phyloP scores from a whole-genome alignment of 2,113 vertebrate species.

The Columbina picui region DNA sequence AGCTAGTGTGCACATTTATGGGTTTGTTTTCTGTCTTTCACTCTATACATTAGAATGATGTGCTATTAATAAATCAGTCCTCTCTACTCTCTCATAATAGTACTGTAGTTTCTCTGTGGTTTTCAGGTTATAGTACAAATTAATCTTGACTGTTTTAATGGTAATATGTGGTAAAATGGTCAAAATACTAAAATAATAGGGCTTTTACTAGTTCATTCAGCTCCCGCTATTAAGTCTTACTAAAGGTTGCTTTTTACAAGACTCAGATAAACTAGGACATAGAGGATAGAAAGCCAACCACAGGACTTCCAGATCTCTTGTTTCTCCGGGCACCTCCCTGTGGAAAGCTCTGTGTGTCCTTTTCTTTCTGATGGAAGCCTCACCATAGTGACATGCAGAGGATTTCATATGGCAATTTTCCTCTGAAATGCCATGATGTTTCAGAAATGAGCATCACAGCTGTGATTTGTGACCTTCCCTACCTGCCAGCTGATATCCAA shows the following conservation, averaged over 20 bases:
- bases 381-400: background rate
- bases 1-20: rapidly evolving
- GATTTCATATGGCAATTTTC: background rate
- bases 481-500: constrained; percentile 24
- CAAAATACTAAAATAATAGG: background rate
- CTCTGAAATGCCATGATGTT: background rate
- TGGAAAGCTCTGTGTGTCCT: background rate
- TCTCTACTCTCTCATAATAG: background rate
- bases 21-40: background rate
- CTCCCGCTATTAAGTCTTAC: background rate
- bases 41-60: background rate
- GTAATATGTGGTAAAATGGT: background rate
- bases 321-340: background rate
- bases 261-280: background rate
- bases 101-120: background rate
- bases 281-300: background rate
- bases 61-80: background rate
- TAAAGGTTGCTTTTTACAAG: background rate
- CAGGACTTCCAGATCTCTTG: background rate
- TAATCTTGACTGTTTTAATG: background rate
- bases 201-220: background rate
- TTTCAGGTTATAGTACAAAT: background rate
- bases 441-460: background rate
- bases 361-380: background rate
- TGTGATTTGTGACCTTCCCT: constrained; percentile 35